Percentiles rank a stretch among this genome's conserved stretches.
Evolutionary conservation across 23 tunicate genomes (phyloP).

Genomic region (Aplidium turbinatum): DNA sequence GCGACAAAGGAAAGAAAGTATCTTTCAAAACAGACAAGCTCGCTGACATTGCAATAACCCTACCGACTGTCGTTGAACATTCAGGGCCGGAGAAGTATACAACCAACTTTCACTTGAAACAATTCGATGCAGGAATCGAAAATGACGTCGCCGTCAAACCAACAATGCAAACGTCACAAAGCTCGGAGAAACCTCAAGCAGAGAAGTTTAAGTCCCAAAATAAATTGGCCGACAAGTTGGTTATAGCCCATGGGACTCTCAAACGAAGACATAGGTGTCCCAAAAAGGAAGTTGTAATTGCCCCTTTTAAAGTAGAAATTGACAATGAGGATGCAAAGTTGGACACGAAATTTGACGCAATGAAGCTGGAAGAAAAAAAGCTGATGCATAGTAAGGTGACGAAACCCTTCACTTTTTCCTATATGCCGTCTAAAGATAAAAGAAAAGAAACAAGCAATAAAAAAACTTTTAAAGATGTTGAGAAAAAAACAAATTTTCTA

Average conservation of each 20-base stretch:
- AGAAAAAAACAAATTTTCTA: neutral
- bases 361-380: neutral
- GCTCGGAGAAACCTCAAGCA: too few species aligned
- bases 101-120: neutral
- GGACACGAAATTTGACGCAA: neutral
- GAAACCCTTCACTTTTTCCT: conserved; percentile 58
- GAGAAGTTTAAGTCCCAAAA: conserved; percentile 14
- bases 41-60: neutral
- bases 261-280: conserved; percentile 43
- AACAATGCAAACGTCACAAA: too few species aligned
- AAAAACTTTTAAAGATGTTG: neutral
- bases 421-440: conserved; percentile 32
- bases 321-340: conserved; percentile 18
- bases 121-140: too few species aligned
- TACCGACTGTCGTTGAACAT: neutral
- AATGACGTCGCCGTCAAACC: too few species aligned
- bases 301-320: conserved; percentile 54
- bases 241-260: conserved; percentile 42
- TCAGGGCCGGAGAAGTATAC: neutral
- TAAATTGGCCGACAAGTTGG: conserved; percentile 31
- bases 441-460: neutral
- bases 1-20: neutral
- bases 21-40: neutral
- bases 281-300: conserved; percentile 53
- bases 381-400: conserved; percentile 9